A percentile compares a stretch with the other conserved stretches of the same genome.
Evolutionary conservation across 53 echinoderm and acorn worm genomes (phyloP).

Genomic region (Zoroaster sp.): DNA sequence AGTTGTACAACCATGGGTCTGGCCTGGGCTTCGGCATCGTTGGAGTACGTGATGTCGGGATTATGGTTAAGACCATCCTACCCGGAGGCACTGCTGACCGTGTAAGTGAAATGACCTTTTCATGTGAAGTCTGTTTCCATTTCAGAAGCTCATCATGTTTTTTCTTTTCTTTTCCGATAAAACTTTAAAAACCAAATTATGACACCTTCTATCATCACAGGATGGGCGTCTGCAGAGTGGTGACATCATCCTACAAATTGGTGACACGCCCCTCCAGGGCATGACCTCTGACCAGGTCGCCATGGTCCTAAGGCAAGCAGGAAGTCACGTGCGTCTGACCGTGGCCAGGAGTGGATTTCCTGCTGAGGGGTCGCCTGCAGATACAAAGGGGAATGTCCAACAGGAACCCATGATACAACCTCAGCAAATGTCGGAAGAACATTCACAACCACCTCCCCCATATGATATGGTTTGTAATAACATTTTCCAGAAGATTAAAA

Average conservation of each 20-base stretch:
- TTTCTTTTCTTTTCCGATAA: too few species aligned
- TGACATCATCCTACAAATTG: slow-evolving; percentile 93
- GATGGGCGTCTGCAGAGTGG: slow-evolving; percentile 94
- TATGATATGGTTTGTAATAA: neutral
- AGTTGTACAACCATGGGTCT: slow-evolving; percentile 82
- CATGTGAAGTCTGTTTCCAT: too few species aligned
- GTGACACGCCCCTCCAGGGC: slow-evolving; percentile 87
- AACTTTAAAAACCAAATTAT: too few species aligned
- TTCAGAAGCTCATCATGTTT: too few species aligned
- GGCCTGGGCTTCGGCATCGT: slow-evolving; percentile 98
- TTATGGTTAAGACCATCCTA: slow-evolving; percentile 96
- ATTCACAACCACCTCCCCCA: slow-evolving; percentile 55
- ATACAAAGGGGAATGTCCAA: neutral
- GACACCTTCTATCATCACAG: slow-evolving; percentile 35
- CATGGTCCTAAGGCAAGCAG: slow-evolving; percentile 84
- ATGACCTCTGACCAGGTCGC: slow-evolving; percentile 96
- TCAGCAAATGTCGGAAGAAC: slow-evolving; percentile 8
- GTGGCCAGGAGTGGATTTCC: slow-evolving; percentile 69
- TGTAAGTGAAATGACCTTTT: slow-evolving; percentile 45
- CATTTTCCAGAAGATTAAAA: too few species aligned
- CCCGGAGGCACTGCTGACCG: slow-evolving; percentile 84
- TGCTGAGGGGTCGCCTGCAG: neutral
- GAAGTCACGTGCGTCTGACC: slow-evolving; percentile 81
- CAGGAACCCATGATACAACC: slow-evolving; percentile 19
- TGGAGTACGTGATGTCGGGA: slow-evolving; percentile 85